These are phyloP conservation scores for Drosophila formosana DNA, from an alignment of 2,888 invertebrate species.

Conservation along the genomic window DNA sequence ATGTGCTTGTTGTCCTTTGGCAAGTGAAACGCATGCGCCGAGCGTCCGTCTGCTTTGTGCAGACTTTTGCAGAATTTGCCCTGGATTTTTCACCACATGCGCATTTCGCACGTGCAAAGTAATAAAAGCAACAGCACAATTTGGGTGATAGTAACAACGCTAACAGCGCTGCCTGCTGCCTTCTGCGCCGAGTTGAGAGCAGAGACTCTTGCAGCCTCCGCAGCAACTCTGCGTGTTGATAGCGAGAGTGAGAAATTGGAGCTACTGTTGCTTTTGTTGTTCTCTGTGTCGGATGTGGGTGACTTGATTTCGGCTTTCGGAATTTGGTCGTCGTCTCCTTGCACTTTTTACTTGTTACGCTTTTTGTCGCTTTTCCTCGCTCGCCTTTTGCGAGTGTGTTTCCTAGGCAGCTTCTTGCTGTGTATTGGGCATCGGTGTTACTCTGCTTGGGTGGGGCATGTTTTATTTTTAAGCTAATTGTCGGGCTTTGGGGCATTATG, in stretches of 20 bases:
- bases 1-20: conserved; percentile 47
- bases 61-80: conserved; percentile 63
- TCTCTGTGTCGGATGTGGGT: conserved; percentile 44
- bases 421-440: conserved; percentile 12
- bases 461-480: conserved; percentile 66
- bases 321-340: conserved; percentile 48
- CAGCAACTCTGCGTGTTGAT: background rate
- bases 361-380: conserved; percentile 31
- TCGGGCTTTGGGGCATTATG: conserved; percentile 61
- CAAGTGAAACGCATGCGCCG: conserved; percentile 50
- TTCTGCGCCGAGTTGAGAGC: background rate
- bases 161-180: conserved; percentile 27
- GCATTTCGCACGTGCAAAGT: conserved; percentile 56
- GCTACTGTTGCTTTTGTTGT: conserved; percentile 15
- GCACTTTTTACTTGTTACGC: conserved; percentile 50
- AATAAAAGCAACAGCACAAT: background rate
- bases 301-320: conserved; percentile 54
- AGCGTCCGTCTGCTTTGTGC: conserved; percentile 37
- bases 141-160: conserved; percentile 14
- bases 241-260: conserved; percentile 27
- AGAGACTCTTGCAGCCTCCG: background rate
- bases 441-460: conserved; percentile 58
- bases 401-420: background rate
- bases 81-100: conserved; percentile 78
- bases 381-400: background rate